Base-by-base conservation (phyloP, 2,888 invertebrate genomes). In the Zygogramma bicolorata region DNA sequence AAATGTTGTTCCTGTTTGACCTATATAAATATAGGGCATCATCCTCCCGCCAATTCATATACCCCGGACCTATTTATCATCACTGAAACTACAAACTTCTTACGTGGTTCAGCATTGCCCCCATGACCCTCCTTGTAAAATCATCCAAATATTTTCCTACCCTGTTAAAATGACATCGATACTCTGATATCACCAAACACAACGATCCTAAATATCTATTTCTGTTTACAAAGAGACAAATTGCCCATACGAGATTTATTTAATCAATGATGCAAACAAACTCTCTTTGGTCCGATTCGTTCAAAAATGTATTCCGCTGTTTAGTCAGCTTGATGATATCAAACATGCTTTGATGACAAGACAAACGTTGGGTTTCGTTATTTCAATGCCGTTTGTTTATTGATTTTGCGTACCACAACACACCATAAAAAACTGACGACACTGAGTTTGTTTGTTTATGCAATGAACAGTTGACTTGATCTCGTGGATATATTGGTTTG, bases 271-370 rank as follows among this genome's bases (percentile, higher is more conserved):
- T 25, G 13, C 6, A 22, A 25, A 27, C 13, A 53, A 53, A 27
- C 25, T n/a, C 15, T 6, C 15, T 15, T 5, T 27, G 3, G 10
- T n/a, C 5, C 22, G 27, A 53, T 27, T 53, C 27, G 15, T 27
- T 25, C 1, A n/a, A 27, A 53, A 27, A 27, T 1, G 3, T n/a
- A 20, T 49, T 22, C 0, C 25, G n/a, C 25, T 53, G 53, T 53
- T 53, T 53, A 53, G 53, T 53, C 53, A 53, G 53, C 25, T 53
- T 53, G 25, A 27, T 27, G 53, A n/a, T 27, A n/a, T 27, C n/a
- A 27, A 53, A 53, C 53, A 53, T 2, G 53, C 53, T 53, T 53
- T 53, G 53, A 25, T 53, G 53, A 53, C 53, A 53, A 53, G 25
- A 27, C 25, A 53, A 25, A 53, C 15, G 53, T 27, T 46, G 46